phyloP scores from a whole-genome alignment of 2,113 vertebrate genomes.

The Stigmatopora nigra region DNA sequence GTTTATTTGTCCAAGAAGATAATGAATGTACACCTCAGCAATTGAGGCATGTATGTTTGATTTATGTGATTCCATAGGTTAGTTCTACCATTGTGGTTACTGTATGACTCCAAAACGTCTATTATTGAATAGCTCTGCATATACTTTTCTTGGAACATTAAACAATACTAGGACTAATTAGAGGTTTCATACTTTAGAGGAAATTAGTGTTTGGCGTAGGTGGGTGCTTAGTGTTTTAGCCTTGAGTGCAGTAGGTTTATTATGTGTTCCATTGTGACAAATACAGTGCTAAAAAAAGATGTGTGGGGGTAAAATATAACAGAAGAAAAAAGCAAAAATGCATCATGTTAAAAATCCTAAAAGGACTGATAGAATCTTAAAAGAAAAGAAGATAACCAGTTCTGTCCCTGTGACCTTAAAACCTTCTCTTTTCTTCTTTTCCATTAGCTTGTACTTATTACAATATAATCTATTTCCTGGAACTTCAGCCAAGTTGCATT shows the following conservation, averaged over 20 bases:
- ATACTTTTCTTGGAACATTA: slow-evolving; percentile 1
- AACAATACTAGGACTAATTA: not conserved
- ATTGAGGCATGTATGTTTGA: not conserved
- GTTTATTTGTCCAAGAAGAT: not conserved
- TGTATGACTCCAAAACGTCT: not conserved
- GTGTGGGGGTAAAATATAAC: not conserved
- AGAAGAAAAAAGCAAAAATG: not conserved
- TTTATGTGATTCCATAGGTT: not conserved
- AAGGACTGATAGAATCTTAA: not conserved
- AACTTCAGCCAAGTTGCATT: not conserved
- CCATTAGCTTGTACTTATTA: slow-evolving; percentile 19
- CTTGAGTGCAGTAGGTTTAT: slow-evolving; percentile 10
- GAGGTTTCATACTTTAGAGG: not conserved
- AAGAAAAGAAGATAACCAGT: slow-evolving; percentile 1
- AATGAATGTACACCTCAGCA: too few relatives aligned
- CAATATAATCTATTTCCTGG: slow-evolving; percentile 11
- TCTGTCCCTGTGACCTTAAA: not conserved
- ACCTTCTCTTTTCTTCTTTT: slow-evolving; percentile 7
- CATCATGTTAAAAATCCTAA: not conserved
- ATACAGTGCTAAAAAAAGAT: slow-evolving; percentile 6
- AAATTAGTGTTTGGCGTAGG: not conserved
- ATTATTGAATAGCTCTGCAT: not conserved
- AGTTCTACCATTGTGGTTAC: not conserved
- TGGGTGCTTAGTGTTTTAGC: slow-evolving; percentile 4
- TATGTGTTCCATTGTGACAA: slow-evolving; percentile 21